phyloP scores from a whole-genome alignment of 2,797 vertebrate genomes.

The Tarsius wallacei region DNA sequence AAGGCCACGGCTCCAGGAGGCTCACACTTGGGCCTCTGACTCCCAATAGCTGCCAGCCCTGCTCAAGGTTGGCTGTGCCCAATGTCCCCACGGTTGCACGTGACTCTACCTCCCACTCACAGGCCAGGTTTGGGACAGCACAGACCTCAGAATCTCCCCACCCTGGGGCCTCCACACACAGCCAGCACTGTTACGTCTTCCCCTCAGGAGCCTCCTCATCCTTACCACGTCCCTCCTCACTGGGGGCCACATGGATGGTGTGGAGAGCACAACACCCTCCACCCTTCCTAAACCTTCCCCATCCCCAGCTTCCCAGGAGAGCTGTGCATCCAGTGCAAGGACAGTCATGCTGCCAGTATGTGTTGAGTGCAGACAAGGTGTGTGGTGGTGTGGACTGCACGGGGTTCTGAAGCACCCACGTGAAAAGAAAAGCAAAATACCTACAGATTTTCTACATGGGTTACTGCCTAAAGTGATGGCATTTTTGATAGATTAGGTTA shows the following conservation, averaged over 20 bases:
- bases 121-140: neutral
- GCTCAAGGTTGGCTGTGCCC: neutral
- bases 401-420: neutral
- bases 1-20: too few relatives aligned
- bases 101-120: neutral
- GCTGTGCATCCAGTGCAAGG: neutral
- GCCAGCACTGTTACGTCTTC: too few relatives aligned
- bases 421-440: neutral
- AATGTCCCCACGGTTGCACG: neutral
- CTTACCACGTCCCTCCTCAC: neutral
- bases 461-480: neutral
- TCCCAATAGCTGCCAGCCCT: neutral
- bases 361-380: too few relatives aligned
- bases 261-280: neutral
- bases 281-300: neutral
- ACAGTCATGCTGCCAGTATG: too few relatives aligned
- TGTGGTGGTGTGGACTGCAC: neutral
- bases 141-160: too few relatives aligned
- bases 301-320: neutral
- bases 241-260: neutral
- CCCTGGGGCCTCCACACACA: too few relatives aligned
- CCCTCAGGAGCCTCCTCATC: neutral
- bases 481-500: neutral
- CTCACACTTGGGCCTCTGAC: neutral
- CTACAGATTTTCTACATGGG: neutral